Evolutionary conservation across 1,140 invertebrate genomes (phyloP), one percentile per base, ranked within the genome.

Genomic region (Megalopta genalis): DNA sequence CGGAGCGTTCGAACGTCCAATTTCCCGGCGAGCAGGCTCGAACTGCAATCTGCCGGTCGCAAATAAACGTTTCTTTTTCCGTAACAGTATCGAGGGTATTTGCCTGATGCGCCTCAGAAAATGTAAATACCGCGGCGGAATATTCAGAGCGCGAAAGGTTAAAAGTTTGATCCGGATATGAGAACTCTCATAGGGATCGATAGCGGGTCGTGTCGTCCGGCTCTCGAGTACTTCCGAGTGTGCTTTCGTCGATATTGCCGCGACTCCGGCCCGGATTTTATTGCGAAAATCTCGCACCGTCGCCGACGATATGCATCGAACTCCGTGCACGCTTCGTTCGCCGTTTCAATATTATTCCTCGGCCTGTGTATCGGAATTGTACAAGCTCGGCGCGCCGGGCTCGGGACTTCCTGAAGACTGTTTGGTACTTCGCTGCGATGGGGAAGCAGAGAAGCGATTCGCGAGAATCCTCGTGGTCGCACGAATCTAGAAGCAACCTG

Each of bases 141-240:
- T n/a, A n/a, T 57, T 57, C 54, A n/a, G 18, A 1, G 21, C 0
- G 54, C 54, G 54, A 57, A 57, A 57, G 18, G 54, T 66, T n/a
- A 18, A 46, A 46, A 73, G 16, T 37, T 25, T 12, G 59, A 63
- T 52, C 71, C 16, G 46, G 37, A 23, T n/a, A 3, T 21, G 6
- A 57, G 8, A 25, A 10, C 57, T 37, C n/a, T 39, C 2, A 8
- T 32, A 6, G 5, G n/a, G 18, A 63, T 49, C 39, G 60, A 64
- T 52, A 52, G 71, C 18, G 60, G 39, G 59, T 25, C 37, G 39
- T n/a, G 39, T 32, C 23, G 25, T 46, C 60, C 25, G 8, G 63
- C 25, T 49, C 59, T 49, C 59, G 18, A 64, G 60, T 52, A 25
- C 27, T 16, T n/a, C 63, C 60, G 71, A 49, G 60, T 37, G 60